A percentile compares a stretch with the other conserved stretches of the same genome.
phyloP scores from a whole-genome alignment of 2,888 invertebrate genomes.

The Drosophila monieri region DNA sequence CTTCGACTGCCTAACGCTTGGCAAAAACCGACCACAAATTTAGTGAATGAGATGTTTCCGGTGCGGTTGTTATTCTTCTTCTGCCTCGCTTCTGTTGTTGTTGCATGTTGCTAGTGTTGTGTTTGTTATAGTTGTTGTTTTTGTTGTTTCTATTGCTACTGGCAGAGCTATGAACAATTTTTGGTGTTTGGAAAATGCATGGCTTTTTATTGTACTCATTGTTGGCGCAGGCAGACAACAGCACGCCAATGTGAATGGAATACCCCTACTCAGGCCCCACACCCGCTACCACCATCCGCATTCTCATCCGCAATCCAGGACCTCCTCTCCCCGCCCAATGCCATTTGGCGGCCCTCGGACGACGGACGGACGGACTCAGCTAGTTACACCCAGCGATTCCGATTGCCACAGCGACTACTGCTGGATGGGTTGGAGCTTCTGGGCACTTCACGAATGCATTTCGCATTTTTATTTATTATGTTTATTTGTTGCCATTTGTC shows the following conservation, averaged over 20 bases:
- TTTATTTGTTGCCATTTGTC: conserved; percentile 78
- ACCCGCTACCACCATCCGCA: background rate
- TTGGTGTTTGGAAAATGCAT: conserved; percentile 80
- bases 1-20: conserved; percentile 77
- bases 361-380: conserved; percentile 42
- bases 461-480: conserved; percentile 70
- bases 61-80: conserved; percentile 72
- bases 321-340: conserved; percentile 14
- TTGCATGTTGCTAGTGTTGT: conserved; percentile 27
- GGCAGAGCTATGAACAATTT: conserved; percentile 66
- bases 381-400: conserved; percentile 49
- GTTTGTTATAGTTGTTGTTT: conserved; percentile 18
- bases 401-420: conserved; percentile 19
- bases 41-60: conserved; percentile 82
- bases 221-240: conserved; percentile 59
- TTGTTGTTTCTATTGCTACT: conserved; percentile 35
- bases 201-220: conserved; percentile 78
- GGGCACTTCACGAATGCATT: conserved; percentile 59
- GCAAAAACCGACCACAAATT: conserved; percentile 78
- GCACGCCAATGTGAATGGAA: conserved; percentile 52
- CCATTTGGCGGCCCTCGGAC: conserved; percentile 22
- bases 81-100: conserved; percentile 18
- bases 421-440: conserved; percentile 14
- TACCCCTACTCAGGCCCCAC: conserved; percentile 6
- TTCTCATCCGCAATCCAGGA: background rate